These are phyloP conservation scores for Tiaroga cobitis DNA, from an alignment of 2,797 vertebrate species.

Conservation along the genomic window DNA sequence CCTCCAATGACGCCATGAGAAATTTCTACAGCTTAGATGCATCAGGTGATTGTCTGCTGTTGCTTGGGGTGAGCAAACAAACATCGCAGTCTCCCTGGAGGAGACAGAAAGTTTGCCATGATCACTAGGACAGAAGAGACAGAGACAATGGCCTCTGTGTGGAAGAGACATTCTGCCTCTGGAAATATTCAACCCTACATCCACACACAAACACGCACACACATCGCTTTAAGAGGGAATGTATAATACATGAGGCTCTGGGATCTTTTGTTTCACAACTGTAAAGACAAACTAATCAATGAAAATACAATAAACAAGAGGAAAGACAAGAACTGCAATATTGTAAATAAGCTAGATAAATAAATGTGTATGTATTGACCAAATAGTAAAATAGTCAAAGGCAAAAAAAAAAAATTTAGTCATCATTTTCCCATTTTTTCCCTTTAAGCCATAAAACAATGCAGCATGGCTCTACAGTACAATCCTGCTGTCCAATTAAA, in stretches of 20 bases:
- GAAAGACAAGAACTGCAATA: background rate
- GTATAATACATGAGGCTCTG: conserved; percentile 32
- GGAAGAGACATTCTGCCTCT: conserved; percentile 45
- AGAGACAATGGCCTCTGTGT: conserved; percentile 55
- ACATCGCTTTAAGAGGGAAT: conserved; percentile 20
- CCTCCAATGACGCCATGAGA: background rate
- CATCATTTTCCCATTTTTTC: background rate
- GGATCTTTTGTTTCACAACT: conserved; percentile 19
- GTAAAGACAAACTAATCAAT: conserved; percentile 20
- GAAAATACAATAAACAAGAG: background rate
- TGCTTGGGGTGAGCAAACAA: conserved; percentile 37
- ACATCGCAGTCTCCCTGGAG: conserved; percentile 38
- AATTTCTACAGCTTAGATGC: conserved; percentile 6
- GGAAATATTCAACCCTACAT: conserved; percentile 51
- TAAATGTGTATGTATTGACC: background rate
- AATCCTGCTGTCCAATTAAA: background rate
- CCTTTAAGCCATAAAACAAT: background rate
- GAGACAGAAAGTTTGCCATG: conserved; percentile 34
- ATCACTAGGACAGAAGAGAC: conserved; percentile 39
- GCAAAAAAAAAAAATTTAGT: background rate
- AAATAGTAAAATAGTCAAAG: background rate
- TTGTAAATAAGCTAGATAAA: background rate
- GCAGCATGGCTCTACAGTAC: background rate
- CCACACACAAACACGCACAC: conserved; percentile 38
- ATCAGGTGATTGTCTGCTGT: conserved; percentile 33